Evolutionary conservation across 1,140 invertebrate genomes (phyloP).

Genomic region (Odontomachus brunneus): DNA sequence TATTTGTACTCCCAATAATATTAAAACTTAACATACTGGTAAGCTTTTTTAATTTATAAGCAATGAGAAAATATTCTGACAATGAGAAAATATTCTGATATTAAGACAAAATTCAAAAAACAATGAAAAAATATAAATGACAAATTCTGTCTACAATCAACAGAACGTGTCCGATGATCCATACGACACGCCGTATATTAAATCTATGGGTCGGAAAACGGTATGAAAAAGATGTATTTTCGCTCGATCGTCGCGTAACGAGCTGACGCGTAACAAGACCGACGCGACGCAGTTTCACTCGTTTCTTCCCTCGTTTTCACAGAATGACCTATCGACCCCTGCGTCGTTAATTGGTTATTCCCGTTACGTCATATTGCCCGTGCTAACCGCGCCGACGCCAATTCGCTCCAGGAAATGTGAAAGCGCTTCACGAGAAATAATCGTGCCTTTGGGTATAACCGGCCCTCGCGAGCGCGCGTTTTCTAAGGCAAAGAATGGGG

Average conservation of each 20-base stretch:
- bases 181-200: background rate
- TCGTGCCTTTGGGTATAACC: slow-evolving; percentile 61
- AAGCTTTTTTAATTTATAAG: background rate
- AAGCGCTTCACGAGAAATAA: slow-evolving; percentile 59
- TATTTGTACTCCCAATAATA: too few species aligned
- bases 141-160: background rate
- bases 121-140: background rate
- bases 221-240: background rate
- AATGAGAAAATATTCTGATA: too few species aligned
- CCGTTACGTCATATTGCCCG: slow-evolving; percentile 35
- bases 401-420: slow-evolving; percentile 50
- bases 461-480: slow-evolving; percentile 32
- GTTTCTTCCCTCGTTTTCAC: slow-evolving; percentile 19
- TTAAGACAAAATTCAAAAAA: too few species aligned
- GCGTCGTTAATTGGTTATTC: slow-evolving; percentile 65
- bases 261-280: background rate
- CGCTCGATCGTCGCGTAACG: background rate
- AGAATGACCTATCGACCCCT: slow-evolving; percentile 19
- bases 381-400: slow-evolving; percentile 33
- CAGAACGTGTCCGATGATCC: background rate
- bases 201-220: background rate
- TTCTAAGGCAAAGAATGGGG: slow-evolving; percentile 48
- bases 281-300: background rate
- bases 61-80: too few species aligned
- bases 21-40: background rate